Evolutionary conservation across 1,140 invertebrate genomes (phyloP), one percentile per base, ranked within the genome.

Genomic region (Teleogryllus occipitalis): DNA sequence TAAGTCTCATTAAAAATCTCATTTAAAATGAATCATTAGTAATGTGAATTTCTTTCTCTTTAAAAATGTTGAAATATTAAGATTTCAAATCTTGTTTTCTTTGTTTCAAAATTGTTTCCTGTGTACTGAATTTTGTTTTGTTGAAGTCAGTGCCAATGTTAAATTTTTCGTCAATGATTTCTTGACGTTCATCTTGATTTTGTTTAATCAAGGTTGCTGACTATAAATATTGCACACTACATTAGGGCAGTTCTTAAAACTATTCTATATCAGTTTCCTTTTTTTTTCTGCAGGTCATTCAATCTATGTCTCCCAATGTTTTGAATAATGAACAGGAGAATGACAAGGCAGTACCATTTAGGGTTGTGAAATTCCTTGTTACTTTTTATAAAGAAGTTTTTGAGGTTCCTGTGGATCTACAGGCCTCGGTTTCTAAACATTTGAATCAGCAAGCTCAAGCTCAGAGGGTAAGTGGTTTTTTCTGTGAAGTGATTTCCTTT

Each of bases 311-410:
- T 21, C 65, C 73, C 22, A 79, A 47, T 47, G 75, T 79, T 49
- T 75, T 79, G 47, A 74, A 75, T 54, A 21, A 21, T 48, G 47
- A 75, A 21, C 22, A n/a, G 14, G 14, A 79, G 8, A 48, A 47
- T 47, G 78, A 79, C 27, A 21, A 75, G 8, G 18, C 46, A 74
- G 14, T 79, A 47, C 22, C 78, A 75, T 39, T 27, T 22, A 74
- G 73, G 12, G 21, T 80, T 74, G 76, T 80, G 7, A 49, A 48
- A n/a, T 80, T 80, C 54, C 54, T 80, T 15, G 15, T 80, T 21
- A 54, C 75, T 72, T 47, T 76, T 46, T 46, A 74, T 48, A 47
- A 80, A 8, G 27, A 47, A n/a, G 15, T 80, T 15, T 77, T 80
- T 8, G 39, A 46, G 10, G 54, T 78, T 8, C 76, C 79, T 21